These are phyloP conservation scores for roundworm (Caenorhabditis elegans) DNA, from an alignment of 1,140 invertebrate species.

Conservation along the genomic window DNA sequence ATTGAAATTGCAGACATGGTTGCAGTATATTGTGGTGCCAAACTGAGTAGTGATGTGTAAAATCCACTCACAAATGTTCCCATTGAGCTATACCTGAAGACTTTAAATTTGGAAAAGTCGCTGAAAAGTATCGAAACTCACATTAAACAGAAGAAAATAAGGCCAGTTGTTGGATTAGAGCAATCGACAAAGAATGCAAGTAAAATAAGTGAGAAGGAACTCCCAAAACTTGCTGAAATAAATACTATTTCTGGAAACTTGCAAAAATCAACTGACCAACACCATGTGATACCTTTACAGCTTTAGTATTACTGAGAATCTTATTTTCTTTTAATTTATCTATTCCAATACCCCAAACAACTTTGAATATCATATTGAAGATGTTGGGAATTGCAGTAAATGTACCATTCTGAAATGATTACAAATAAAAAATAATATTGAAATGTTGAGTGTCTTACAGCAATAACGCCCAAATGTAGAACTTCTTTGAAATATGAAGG, in stretches of 20 bases:
- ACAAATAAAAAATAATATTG: too few species aligned
- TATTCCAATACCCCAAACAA: conserved; percentile 16
- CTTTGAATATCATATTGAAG: not conserved
- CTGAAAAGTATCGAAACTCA: too few species aligned
- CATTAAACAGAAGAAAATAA: not conserved
- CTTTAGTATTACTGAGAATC: not conserved
- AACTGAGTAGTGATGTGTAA: conserved; percentile 53
- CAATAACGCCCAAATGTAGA: conserved; percentile 37
- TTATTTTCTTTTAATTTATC: not conserved
- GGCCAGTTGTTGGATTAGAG: not conserved
- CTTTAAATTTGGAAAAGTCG: not conserved
- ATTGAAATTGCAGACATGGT: conserved; percentile 53
- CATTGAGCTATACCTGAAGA: not conserved
- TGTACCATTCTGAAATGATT: conserved; percentile 13
- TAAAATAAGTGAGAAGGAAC: not conserved
- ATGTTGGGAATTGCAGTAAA: not conserved
- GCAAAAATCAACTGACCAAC: too few species aligned
- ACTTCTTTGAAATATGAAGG: conserved; percentile 42
- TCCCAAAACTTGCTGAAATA: not conserved
- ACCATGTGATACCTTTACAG: not conserved
- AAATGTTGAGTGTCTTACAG: conserved; percentile 1
- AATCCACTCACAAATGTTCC: conserved; percentile 47
- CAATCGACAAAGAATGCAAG: conserved; percentile 19
- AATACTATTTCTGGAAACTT: too few species aligned
- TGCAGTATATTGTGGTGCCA: conserved; percentile 55